Base-by-base conservation (phyloP, 2,113 vertebrate genomes). In the Gymnogyps californianus region DNA sequence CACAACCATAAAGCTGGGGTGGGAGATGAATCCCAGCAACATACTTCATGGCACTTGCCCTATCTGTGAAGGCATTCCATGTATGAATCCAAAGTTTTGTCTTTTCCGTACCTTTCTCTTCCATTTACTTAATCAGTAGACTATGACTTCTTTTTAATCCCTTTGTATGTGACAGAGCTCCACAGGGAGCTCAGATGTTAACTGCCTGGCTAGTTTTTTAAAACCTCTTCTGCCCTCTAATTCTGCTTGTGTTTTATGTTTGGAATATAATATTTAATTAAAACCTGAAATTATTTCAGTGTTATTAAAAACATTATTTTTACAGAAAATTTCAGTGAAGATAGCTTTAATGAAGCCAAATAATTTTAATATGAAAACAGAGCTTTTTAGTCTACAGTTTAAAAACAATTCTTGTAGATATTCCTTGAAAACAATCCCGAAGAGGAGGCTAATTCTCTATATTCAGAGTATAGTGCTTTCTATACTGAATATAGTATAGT, bases 1-100 rank as follows among this genome's bases (percentile, higher is more conserved):
- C 10, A 38, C 6, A 95, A 18, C 4, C 1, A 2, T 19, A n/a
- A 85, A 59, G 26, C 2, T 38, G 3, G 0, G 9, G 7, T 8
- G 11, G 24, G 14, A 61, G 7, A 46, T 34, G 6, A 84, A 61
- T 65, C 31, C 24, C 20, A 77, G 16, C 7, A 84, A 49, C 8
- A 36, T 3, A 51, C 8, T 13, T 66, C 24, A 55, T 46, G 20
- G 6, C 38, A 72, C 4, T 42, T 51, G 47, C 12, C 31, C 25
- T 72, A 6, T 67, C 59, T 67, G 6, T 29, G 59, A 79, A 72
- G n/a, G 13, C 11, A 69, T 40, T 9, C 5, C 18, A 51, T 64
- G 13, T 16, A 22, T 4, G 6, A 86, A 76, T 44, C 20, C 29
- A 34, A 75, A 25, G 32, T 18, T 72, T 28, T 32, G 4, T 28